phyloP scores from a whole-genome alignment of 92 coral and sea anemone species.

The Parazoanthus swiftii region DNA sequence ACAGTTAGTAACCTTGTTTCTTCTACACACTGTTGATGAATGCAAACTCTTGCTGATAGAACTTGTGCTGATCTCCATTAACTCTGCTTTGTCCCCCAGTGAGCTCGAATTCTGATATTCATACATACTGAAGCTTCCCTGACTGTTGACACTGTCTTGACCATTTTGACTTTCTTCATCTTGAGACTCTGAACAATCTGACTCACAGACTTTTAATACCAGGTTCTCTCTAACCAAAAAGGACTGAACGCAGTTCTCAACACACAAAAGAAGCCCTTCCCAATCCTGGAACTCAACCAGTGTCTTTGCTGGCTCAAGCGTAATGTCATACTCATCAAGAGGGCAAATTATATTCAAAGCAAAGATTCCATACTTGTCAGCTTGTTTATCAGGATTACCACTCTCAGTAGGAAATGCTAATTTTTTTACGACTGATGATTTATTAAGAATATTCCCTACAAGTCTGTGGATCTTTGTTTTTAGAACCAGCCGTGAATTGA shows the following conservation, averaged over 20 bases:
- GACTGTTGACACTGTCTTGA: constrained; percentile 18
- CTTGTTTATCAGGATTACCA: constrained; percentile 56
- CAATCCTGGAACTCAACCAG: constrained; percentile 94
- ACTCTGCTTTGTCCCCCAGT: constrained; percentile 22
- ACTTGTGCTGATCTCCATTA: constrained; percentile 60
- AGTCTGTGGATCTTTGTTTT: constrained; percentile 91
- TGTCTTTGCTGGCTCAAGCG: constrained; percentile 92
- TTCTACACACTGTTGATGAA: constrained; percentile 79
- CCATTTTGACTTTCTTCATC: constrained; percentile 17
- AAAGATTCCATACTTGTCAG: constrained; percentile 80
- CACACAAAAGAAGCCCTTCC: constrained; percentile 72
- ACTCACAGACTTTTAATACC: background rate
- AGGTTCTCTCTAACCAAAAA: constrained; percentile 64
- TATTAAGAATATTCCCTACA: constrained; percentile 63
- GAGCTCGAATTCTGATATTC: background rate
- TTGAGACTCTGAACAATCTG: constrained; percentile 32
- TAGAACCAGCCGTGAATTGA: constrained; percentile 81
- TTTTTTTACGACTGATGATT: constrained; percentile 57
- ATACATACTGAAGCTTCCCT: constrained; percentile 1
- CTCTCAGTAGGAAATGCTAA: constrained; percentile 5
- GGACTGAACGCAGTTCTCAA: constrained; percentile 64
- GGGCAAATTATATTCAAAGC: constrained; percentile 76
- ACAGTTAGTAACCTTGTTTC: background rate
- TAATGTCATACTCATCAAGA: constrained; percentile 76
- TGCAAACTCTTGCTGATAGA: constrained; percentile 74